Percentiles rank a stretch among this genome's conserved stretches.
These are phyloP conservation scores for Grammomys dolichurus DNA, from an alignment of 2,113 vertebrate genomes.

Conservation along the genomic window DNA sequence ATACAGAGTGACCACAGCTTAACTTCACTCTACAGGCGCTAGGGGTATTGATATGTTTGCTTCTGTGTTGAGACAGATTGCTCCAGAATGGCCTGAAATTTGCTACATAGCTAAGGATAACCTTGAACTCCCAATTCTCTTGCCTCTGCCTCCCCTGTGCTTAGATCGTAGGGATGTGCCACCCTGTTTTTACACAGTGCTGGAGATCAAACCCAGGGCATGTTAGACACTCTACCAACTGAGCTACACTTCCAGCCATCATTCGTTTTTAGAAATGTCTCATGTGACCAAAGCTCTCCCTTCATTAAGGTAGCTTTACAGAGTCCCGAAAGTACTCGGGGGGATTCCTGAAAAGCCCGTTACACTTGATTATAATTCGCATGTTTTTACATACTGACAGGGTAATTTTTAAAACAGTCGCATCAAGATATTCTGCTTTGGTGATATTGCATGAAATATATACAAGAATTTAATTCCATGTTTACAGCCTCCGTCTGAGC, in stretches of 20 bases:
- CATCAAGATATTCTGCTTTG: constrained; percentile 51
- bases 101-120: background rate
- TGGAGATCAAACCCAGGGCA: background rate
- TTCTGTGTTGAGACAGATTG: background rate
- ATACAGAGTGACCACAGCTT: background rate
- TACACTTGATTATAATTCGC: background rate
- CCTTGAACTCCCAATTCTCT: background rate
- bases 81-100: background rate
- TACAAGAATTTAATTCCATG: constrained; percentile 39
- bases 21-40: background rate
- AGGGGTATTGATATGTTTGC: background rate
- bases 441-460: constrained; percentile 8
- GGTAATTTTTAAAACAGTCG: constrained; percentile 49
- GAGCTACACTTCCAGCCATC: background rate
- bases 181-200: background rate
- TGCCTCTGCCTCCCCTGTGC: background rate
- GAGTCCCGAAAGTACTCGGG: background rate
- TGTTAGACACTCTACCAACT: no score
- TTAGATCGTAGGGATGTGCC: no score
- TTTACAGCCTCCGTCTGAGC: constrained; percentile 42
- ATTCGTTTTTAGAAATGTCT: background rate
- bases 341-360: background rate
- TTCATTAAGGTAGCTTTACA: background rate
- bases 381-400: background rate
- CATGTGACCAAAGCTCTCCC: background rate